Conservation (phyloP, 1,140 invertebrate genomes). For the Cydia strobilella region DNA sequence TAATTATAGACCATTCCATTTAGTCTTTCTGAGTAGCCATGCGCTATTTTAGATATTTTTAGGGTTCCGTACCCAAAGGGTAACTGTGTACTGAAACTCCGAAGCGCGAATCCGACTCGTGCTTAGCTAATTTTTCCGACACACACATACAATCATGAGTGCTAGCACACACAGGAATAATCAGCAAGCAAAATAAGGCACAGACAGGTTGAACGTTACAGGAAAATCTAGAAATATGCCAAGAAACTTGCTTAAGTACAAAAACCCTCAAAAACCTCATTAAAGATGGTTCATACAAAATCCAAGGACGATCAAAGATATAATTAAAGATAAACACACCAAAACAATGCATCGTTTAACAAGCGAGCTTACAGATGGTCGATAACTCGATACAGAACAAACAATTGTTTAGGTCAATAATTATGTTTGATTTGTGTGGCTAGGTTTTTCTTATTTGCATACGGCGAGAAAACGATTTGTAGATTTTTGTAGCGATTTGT, state of each 20-base stretch:
- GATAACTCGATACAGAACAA: slow-evolving; percentile 1
- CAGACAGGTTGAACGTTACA: no score
- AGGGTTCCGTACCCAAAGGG: no score
- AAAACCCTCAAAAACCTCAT: slow-evolving; percentile 1
- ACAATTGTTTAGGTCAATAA: slow-evolving; percentile 12
- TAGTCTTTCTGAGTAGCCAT: neutral
- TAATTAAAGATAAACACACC: slow-evolving; percentile 17
- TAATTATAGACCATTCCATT: neutral
- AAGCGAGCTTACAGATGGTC: neutral
- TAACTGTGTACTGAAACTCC: no score
- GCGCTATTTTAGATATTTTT: neutral
- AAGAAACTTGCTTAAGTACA: neutral
- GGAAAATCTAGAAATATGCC: neutral
- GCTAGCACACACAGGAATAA: no score
- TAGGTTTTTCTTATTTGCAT: no score
- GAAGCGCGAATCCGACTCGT: no score
- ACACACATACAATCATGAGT: no score
- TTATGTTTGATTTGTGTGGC: neutral
- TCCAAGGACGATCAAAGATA: slow-evolving; percentile 9
- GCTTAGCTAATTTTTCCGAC: no score
- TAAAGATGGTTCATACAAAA: slow-evolving; percentile 1
- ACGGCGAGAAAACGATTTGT: no score
- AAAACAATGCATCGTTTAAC: slow-evolving; percentile 14
- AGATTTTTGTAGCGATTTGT: no score
- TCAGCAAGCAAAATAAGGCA: no score